These are phyloP conservation scores for Smithornis capensis DNA, from an alignment of 2,113 vertebrate genomes.

Conservation along the genomic window DNA sequence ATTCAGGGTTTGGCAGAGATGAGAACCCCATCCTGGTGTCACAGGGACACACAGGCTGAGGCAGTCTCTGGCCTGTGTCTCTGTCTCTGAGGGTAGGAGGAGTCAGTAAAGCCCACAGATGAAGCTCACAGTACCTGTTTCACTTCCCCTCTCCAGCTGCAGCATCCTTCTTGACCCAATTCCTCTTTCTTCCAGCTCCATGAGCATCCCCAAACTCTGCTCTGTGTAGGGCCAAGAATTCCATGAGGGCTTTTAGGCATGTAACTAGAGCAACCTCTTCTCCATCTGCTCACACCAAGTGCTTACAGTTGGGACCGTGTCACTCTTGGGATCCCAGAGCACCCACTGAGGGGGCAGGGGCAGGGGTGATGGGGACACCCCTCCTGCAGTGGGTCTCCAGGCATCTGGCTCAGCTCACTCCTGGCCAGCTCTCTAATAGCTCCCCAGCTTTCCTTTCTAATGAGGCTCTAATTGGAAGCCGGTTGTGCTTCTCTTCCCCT, in stretches of 20 bases:
- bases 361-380: not conserved
- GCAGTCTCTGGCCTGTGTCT: not conserved
- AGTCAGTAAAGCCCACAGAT: not conserved
- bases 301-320: not conserved
- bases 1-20: not conserved
- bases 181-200: not conserved
- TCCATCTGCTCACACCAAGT: not conserved
- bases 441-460: constrained; percentile 79
- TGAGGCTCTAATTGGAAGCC: constrained; percentile 82
- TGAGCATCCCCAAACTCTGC: not conserved
- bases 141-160: not conserved
- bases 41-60: not conserved
- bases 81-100: not conserved
- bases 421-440: constrained; percentile 65
- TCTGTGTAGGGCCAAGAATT: not conserved
- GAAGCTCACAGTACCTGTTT: not conserved
- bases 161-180: not conserved
- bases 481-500: constrained; percentile 73
- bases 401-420: constrained; percentile 23
- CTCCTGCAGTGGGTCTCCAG: not conserved
- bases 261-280: not conserved
- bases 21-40: not conserved
- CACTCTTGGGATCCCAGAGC: not conserved
- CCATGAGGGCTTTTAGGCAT: not conserved
- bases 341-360: not conserved